Evolutionary conservation across 2,797 vertebrate species (phyloP), one percentile per base, ranked within the genome.

Genomic region (Protosalanx chinensis): DNA sequence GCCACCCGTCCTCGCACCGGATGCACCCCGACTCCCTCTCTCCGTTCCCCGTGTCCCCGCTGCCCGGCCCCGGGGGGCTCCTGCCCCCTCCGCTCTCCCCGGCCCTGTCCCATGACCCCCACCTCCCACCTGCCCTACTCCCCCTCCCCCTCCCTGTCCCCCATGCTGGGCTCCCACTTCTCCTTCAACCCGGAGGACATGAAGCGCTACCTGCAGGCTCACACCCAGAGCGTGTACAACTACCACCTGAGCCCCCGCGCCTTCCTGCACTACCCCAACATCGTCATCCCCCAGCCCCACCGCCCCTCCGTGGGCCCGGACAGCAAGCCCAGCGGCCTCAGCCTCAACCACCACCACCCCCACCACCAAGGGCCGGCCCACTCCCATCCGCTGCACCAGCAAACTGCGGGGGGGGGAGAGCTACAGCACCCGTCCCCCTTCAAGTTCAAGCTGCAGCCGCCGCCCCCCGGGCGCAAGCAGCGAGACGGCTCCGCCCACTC

Each of bases 171-270:
- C 78, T 95, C 94, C 70, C 95, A 95, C 81, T 97, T 97, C 88
- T 97, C 96, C 83, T 97, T 97, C 87, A 97, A 93, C 89, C 91
- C 95, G 0, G 96, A 97, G 88, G 96, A 97, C 91, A 97, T 97
- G 96, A 96, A 96, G 85, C 95, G 95, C 84, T 97, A 95, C 91
- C 92, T 97, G 78, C 95, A 97, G 91, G 95, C 95, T 60, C 96
- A 96, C 85, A 94, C 92, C 65, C 95, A 96, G 90, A 96, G 95
- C 3, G 95, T 97, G 67, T 97, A 96, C 90, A 97, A 96, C 90
- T 97, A 96, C 90, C 96, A 97, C 91, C 95, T 97, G 83, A 97
- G 95, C 81, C 96, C 96, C 3, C 90, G 96, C 20, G 95, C 95
- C 70, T 97, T 97, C 90, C 91, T 96, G 74, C 95, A 96, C 90